These are phyloP conservation scores for Indicator indicator DNA, from an alignment of 2,113 vertebrate species.

Conservation along the genomic window DNA sequence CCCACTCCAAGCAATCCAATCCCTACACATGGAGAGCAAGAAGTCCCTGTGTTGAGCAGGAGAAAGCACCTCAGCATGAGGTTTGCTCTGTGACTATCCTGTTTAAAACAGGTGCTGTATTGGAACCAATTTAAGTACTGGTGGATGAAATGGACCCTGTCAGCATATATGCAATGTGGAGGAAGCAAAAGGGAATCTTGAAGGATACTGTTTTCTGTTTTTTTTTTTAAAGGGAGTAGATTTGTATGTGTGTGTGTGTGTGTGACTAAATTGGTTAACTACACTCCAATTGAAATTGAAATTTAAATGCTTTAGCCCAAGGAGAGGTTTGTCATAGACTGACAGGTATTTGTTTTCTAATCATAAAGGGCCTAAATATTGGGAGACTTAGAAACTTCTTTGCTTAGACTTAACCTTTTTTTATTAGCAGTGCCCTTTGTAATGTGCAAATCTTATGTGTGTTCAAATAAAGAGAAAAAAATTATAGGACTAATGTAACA, in stretches of 20 bases:
- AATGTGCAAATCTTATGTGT: background rate
- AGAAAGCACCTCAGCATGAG: too few relatives aligned
- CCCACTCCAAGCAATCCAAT: rapidly evolving
- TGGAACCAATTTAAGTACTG: rapidly evolving
- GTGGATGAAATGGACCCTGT: background rate
- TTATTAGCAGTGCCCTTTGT: background rate
- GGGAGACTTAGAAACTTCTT: background rate
- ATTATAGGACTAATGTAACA: background rate
- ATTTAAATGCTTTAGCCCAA: background rate
- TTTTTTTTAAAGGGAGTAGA: background rate
- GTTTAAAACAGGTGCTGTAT: background rate
- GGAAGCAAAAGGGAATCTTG: background rate
- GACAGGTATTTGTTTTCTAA: background rate
- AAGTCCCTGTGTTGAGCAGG: background rate
- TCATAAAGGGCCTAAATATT: background rate
- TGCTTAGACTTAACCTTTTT: background rate
- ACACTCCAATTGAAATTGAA: background rate
- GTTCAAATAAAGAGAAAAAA: background rate
- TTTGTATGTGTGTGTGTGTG: background rate
- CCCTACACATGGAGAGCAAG: background rate
- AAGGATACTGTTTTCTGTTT: background rate
- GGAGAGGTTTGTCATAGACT: background rate
- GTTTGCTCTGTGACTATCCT: background rate
- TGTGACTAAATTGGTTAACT: background rate
- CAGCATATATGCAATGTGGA: background rate